A percentile compares a stretch with the other conserved stretches of the same genome.
Conservation (phyloP, 2,113 vertebrate genomes). For the Myrmecophaga tridactyla region DNA sequence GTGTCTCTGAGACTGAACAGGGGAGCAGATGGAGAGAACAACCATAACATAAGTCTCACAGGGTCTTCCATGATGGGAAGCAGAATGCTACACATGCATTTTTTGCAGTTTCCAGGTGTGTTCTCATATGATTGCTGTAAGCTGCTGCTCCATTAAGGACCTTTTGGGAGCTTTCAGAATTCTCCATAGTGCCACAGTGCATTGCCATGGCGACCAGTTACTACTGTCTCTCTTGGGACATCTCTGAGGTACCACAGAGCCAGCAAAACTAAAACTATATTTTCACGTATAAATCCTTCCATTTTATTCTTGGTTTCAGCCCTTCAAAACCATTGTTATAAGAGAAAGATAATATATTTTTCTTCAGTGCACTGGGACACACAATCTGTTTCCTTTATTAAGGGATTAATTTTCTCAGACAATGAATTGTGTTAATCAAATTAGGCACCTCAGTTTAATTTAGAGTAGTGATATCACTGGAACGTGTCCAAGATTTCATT, state of each 20-base stretch:
- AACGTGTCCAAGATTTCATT: background rate
- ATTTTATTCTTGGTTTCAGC: background rate
- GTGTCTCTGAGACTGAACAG: background rate
- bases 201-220: slow-evolving; percentile 24
- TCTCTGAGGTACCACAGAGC: background rate
- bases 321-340: background rate
- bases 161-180: background rate
- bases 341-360: background rate
- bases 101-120: background rate
- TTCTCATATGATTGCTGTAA: background rate
- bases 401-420: background rate
- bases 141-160: background rate
- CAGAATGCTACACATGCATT: background rate
- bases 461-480: background rate
- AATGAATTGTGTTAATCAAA: slow-evolving; percentile 18
- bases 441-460: background rate
- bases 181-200: background rate
- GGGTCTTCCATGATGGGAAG: background rate
- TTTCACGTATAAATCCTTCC: background rate
- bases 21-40: background rate
- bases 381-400: background rate
- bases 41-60: background rate
- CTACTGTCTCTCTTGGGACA: background rate
- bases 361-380: background rate
- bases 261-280: background rate